These are phyloP conservation scores for Polyploca ridens DNA, from an alignment of 2,888 invertebrate genomes.

Conservation along the genomic window DNA sequence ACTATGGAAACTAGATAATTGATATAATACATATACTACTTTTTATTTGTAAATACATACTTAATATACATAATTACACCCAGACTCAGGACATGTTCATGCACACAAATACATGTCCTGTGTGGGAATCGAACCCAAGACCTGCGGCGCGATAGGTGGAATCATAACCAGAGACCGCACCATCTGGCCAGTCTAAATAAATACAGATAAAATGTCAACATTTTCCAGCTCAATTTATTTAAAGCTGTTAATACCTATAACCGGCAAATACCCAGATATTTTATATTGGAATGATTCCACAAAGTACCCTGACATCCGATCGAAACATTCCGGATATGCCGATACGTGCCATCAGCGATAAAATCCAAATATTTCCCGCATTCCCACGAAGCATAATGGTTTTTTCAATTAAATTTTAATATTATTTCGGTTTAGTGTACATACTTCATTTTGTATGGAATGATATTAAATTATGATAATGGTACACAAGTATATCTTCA, in stretches of 20 bases:
- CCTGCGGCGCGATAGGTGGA: no score
- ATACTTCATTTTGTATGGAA: not conserved
- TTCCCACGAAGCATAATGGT: conserved; percentile 16
- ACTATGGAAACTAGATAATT: no score
- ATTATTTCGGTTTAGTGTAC: not conserved
- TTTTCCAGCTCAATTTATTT: not conserved
- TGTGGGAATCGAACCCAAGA: no score
- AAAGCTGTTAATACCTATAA: conserved; percentile 3
- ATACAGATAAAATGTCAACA: not conserved
- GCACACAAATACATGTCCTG: no score
- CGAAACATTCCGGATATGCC: conserved; percentile 28
- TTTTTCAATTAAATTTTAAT: conserved; percentile 35
- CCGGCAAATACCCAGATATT: conserved; percentile 10
- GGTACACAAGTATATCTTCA: no score
- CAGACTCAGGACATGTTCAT: no score
- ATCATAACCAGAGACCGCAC: no score
- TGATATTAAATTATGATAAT: not conserved
- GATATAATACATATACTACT: no score
- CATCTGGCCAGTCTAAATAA: no score
- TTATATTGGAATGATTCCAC: not conserved
- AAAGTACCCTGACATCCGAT: conserved; percentile 17
- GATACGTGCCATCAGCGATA: conserved; percentile 30
- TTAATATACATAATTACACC: no score
- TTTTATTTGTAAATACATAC: no score
- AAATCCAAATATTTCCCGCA: conserved; percentile 31